Evolutionary conservation across 2,888 invertebrate genomes (phyloP).

Genomic region (Busseola fusca): DNA sequence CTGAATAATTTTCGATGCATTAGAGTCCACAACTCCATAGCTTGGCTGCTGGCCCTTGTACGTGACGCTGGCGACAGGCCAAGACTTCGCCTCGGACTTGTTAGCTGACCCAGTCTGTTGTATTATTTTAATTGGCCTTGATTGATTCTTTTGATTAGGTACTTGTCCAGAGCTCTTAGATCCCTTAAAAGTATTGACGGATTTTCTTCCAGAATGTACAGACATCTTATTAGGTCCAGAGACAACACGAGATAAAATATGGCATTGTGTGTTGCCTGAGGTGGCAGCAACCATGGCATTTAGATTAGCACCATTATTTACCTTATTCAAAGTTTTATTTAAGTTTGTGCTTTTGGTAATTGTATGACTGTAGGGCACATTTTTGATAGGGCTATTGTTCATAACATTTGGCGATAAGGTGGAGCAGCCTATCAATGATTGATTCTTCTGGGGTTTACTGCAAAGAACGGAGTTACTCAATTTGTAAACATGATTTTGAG

Average conservation of each 20-base stretch:
- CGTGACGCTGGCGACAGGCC: slow-evolving; percentile 81
- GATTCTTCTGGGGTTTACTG: slow-evolving; percentile 81
- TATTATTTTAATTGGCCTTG: slow-evolving; percentile 88
- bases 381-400: slow-evolving; percentile 83
- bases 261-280: slow-evolving; percentile 83
- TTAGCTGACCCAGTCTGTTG: slow-evolving; percentile 83
- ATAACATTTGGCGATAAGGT: slow-evolving; percentile 78
- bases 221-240: slow-evolving; percentile 87
- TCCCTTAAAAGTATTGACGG: slow-evolving; percentile 80
- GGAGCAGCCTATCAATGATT: slow-evolving; percentile 82
- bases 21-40: slow-evolving; percentile 79
- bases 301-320: slow-evolving; percentile 86
- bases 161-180: slow-evolving; percentile 79
- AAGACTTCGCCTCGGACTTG: slow-evolving; percentile 82
- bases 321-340: slow-evolving; percentile 81
- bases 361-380: slow-evolving; percentile 82
- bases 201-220: slow-evolving; percentile 84
- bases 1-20: slow-evolving; percentile 83
- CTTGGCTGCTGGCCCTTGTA: slow-evolving; percentile 80
- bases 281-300: slow-evolving; percentile 83
- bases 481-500: slow-evolving; percentile 85
- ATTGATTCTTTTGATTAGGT: slow-evolving; percentile 81
- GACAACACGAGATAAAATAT: slow-evolving; percentile 85
- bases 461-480: slow-evolving; percentile 83
- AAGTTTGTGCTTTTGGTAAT: slow-evolving; percentile 83